Evolutionary conservation across 2,888 invertebrate species (phyloP), one percentile per base, ranked within the genome.

Genomic region (Cryptus armator): DNA sequence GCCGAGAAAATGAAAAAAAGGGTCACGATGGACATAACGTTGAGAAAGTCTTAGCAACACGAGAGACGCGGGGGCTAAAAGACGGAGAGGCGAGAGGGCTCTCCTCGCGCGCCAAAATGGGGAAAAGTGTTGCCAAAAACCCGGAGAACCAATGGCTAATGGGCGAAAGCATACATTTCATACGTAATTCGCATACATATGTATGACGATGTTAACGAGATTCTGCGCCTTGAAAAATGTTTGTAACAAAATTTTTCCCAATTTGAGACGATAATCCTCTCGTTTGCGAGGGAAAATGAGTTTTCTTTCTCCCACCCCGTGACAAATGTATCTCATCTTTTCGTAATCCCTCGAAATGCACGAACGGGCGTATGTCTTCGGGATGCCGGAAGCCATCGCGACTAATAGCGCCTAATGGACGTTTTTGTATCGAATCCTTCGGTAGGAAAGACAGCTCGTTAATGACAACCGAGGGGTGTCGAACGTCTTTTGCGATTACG

Each of bases 61-160:
- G 37, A 37, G 37, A 37, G 37, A 2, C 37, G 7, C 5, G 37
- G 37, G 7, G 7, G 7, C 5, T 37, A 37, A 37, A 37, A 37
- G 37, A 37, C 37, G 37, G 37, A 7, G 37, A 5, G 37, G 37
- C 37, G 37, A 37, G 7, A 37, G 37, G 37, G 37, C 37, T 2
- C 37, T 37, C 37, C 7, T 37, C 37, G 37, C 37, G 37, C 37
- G 0, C 37, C 37, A 81, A 88, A 89, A 89, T 89, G 89, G 90
- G 90, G 90, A 88, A 89, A 91, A 89, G 90, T 90, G 91, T 91
- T 90, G 89, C 90, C 90, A 89, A 91, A 90, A 90, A 90, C 91
- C 87, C 83, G 67, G 77, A 80, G 51, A 14, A 48, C 48, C 7
- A 24, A 19, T 1, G 16, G n/a, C 51, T 90, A 89, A 89, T 89